Base-by-base conservation (phyloP, 2,888 invertebrate species). In the Stenodema calcarata region DNA sequence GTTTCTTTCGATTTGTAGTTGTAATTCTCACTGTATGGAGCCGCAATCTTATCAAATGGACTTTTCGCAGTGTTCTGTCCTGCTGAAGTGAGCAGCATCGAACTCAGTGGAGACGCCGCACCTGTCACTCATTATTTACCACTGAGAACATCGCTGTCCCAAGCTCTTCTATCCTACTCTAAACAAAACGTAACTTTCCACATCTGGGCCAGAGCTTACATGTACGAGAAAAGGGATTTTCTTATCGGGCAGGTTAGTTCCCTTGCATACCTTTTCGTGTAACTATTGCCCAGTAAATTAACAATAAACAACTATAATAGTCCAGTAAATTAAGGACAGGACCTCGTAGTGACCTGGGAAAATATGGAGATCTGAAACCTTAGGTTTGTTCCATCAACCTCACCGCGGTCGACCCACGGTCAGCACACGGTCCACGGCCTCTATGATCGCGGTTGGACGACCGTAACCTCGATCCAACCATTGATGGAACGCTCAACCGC, bases 191-290 rank as follows among this genome's bases (percentile, higher is more conserved):
- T 86, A 3, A 86, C 86, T 30, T 86, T 86, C 35, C 78, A 86
- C 54, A 78, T 86, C 47, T 86, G 76, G 54, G 86, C 86, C n/a
- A 44, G 86, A 14, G 76, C 86, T 11, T 86, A 54, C 27, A 18
- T 86, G 35, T 86, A 86, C 41, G 86, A 86, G 42, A 86, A 86
- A 62, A 44, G 86, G 28, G 78, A 86, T 41, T 86, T 86, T 27
- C 78, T 86, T 1, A 54, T 86, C 30, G 86, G 86, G 0, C 86
- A 86, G 70, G 83, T 83, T 18, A 12, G 28, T 54, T n/a, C 23
- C 35, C n/a, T n/a, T n/a, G n/a, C n/a, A n/a, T n/a, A n/a, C n/a
- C n/a, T n/a, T n/a, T n/a, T n/a, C n/a, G n/a, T n/a, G n/a, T n/a
- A n/a, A n/a, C n/a, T n/a, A n/a, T n/a, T n/a, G n/a, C n/a, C n/a